A percentile compares a stretch with the other conserved stretches of the same genome.
Evolutionary conservation across 2,113 vertebrate genomes (phyloP).

Genomic region (Dolichallabes microphthalmus): DNA sequence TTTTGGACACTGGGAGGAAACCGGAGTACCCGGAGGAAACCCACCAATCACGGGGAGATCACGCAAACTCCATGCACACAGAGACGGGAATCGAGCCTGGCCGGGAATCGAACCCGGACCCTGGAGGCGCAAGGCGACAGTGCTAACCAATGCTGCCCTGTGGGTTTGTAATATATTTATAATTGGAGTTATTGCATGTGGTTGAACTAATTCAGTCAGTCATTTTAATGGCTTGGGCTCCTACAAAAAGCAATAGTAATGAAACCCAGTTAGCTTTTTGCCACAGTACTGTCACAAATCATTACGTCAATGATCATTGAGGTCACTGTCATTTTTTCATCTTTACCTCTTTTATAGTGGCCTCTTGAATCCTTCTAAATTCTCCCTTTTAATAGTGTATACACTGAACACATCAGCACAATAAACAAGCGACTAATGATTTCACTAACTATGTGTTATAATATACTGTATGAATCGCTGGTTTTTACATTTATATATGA

Average conservation of each 20-base stretch:
- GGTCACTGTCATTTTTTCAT: neutral
- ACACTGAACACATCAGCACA: neutral
- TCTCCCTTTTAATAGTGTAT: neutral
- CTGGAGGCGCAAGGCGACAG: too few species aligned
- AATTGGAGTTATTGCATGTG: neutral
- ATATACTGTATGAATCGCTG: neutral
- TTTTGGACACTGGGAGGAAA: too few species aligned
- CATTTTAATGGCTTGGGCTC: neutral
- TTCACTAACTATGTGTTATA: neutral
- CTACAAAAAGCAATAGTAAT: neutral
- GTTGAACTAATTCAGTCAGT: conserved; percentile 28
- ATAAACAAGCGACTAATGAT: neutral
- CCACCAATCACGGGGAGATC: too few species aligned
- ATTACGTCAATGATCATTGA: neutral
- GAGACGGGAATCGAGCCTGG: too few species aligned
- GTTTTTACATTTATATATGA: neutral
- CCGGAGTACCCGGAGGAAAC: too few species aligned
- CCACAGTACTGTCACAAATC: neutral
- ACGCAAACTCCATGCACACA: too few species aligned
- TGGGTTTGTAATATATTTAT: conserved; percentile 19
- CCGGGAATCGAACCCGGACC: too few species aligned
- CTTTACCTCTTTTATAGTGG: neutral
- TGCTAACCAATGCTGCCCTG: too few species aligned
- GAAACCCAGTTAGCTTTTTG: neutral
- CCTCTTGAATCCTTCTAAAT: neutral